A percentile compares a stretch with the other conserved stretches of the same genome.
These are phyloP conservation scores for Whitmania pigra DNA, from an alignment of 1,140 invertebrate species.

Conservation along the genomic window DNA sequence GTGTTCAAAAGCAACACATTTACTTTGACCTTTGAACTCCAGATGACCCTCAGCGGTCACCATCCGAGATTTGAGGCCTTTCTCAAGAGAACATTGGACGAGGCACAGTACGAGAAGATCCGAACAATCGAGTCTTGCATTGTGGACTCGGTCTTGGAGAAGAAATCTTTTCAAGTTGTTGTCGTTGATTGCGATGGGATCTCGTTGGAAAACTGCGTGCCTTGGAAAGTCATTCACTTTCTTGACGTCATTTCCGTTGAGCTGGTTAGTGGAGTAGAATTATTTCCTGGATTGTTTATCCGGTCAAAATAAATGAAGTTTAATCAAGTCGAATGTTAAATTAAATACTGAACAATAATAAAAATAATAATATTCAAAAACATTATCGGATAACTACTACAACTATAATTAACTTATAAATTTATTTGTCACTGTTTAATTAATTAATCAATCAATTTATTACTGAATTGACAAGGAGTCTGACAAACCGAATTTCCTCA, in stretches of 20 bases:
- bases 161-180: neutral
- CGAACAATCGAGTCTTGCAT: neutral
- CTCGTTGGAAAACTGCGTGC: neutral
- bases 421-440: too few species aligned
- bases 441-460: too few species aligned
- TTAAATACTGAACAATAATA: too few species aligned
- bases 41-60: too few species aligned
- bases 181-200: neutral
- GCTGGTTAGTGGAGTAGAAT: neutral
- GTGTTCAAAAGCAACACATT: too few species aligned
- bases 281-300: neutral
- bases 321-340: neutral
- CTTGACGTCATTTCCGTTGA: neutral
- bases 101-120: neutral
- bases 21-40: too few species aligned
- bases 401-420: too few species aligned
- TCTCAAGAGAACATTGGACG: too few species aligned
- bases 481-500: neutral
- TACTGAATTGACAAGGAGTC: neutral
- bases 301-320: slow-evolving; percentile 8
- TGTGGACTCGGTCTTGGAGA: neutral
- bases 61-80: too few species aligned
- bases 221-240: slow-evolving; percentile 1
- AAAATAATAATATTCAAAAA: too few species aligned
- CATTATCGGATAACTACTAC: too few species aligned